Evolutionary conservation across 1,140 invertebrate species (phyloP), one percentile per base, ranked within the genome.

Genomic region (Euschistus heros): DNA sequence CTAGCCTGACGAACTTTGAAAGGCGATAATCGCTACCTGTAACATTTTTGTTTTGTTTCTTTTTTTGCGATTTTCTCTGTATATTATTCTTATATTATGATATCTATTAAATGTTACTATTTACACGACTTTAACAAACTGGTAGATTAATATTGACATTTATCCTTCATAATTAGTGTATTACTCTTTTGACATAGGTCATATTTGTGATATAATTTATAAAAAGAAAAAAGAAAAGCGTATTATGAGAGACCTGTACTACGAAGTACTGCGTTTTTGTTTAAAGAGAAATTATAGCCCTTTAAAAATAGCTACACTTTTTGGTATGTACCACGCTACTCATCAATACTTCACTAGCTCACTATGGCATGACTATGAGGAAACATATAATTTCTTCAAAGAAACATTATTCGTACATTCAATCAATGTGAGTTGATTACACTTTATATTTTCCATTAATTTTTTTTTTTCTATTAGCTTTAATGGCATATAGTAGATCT

Each of bases 381-480:
- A 57, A 24, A 24, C 24, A 4, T 24, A 24, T 5, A 24, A 24
- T 27, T 57, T 24, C 15, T 57, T 57, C 24, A 57, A 57, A 24
- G 54, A 57, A 15, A 24, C 54, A 24, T 5, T 57, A 17, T 57
- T 57, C 15, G 18, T 57, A 24, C 54, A 57, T 57, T 57, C 54
- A 24, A 37, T 37, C 7, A 37, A 37, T 37, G 33, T 37, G 33
- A 37, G 33, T 37, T 13, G 13, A 37, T 37, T 30, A 30, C 7
- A 4, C 2, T 30, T 30, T 30, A 30, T n/a, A 30, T 30, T 7
- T 30, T 30, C 27, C 27, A 30, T 30, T 7, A 30, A n/a, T n/a
- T n/a, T n/a, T n/a, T n/a, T n/a, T n/a, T n/a, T n/a, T n/a, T n/a
- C n/a, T n/a, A n/a, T n/a, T n/a, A n/a, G n/a, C n/a, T n/a, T n/a